These are phyloP conservation scores for Drosophila kohkoa DNA, from an alignment of 1,140 invertebrate genomes.

Conservation along the genomic window DNA sequence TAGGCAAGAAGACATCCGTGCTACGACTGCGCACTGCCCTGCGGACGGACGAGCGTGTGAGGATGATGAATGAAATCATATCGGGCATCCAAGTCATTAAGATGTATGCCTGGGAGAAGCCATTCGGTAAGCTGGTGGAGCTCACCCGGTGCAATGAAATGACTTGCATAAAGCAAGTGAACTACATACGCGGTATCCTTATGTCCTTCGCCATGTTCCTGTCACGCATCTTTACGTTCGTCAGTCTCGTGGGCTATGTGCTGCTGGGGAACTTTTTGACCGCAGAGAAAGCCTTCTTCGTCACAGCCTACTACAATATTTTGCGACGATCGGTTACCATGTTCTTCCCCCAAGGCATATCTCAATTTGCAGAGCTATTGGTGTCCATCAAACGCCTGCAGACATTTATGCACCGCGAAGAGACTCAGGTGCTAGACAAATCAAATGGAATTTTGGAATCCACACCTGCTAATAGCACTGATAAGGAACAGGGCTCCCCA, in stretches of 20 bases:
- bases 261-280: constrained; percentile 86
- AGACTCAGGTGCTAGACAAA: constrained; percentile 84
- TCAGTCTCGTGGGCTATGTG: constrained; percentile 91
- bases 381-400: constrained; percentile 89
- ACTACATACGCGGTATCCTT: constrained; percentile 90
- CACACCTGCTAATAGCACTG: background rate
- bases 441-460: constrained; percentile 22
- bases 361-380: constrained; percentile 88
- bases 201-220: constrained; percentile 90
- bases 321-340: constrained; percentile 90
- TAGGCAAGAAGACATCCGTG: constrained; percentile 89
- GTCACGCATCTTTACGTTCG: constrained; percentile 91
- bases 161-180: constrained; percentile 87
- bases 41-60: constrained; percentile 93
- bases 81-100: constrained; percentile 96
- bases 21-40: constrained; percentile 88
- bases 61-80: constrained; percentile 95
- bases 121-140: constrained; percentile 89
- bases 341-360: constrained; percentile 88
- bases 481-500: constrained; percentile 19
- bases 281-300: constrained; percentile 90
- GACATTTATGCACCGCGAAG: constrained; percentile 89
- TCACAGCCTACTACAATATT: constrained; percentile 90
- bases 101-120: constrained; percentile 95
- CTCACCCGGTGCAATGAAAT: constrained; percentile 86